phyloP scores from a whole-genome alignment of 2,113 vertebrate species.

The Gracilinanus agilis region DNA sequence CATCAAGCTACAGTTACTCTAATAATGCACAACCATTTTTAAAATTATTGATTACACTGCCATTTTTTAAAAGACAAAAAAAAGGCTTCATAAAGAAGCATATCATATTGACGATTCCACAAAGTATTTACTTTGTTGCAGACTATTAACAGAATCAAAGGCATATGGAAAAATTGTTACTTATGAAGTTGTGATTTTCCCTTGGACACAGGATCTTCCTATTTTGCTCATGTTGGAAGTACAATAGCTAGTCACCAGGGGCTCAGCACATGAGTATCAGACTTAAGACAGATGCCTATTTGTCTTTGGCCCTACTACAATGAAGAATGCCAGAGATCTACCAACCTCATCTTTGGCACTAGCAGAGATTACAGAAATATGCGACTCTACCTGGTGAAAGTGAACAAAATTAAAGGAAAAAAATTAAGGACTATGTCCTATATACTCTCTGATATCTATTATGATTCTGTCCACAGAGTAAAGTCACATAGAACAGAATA shows the following conservation, averaged over 20 bases:
- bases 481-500: background rate
- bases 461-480: constrained; percentile 62
- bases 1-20: background rate
- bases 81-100: constrained; percentile 19
- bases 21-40: background rate
- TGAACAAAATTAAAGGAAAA: constrained; percentile 55
- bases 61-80: too few relatives aligned
- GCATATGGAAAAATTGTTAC: constrained; percentile 16
- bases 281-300: background rate
- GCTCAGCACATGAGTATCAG: background rate
- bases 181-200: constrained; percentile 7
- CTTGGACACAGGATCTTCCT: background rate
- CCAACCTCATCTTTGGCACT: background rate
- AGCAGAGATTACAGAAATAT: background rate
- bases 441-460: constrained; percentile 43
- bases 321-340: background rate
- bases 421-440: constrained; percentile 43
- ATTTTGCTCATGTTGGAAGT: background rate
- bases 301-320: background rate
- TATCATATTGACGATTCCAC: constrained; percentile 4
- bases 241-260: background rate
- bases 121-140: constrained; percentile 23
- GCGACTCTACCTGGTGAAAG: background rate
- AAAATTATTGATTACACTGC: too few relatives aligned
- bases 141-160: constrained; percentile 21